Conservation (phyloP, 2,888 invertebrate genomes). For the Dicyrtoma fusca region DNA sequence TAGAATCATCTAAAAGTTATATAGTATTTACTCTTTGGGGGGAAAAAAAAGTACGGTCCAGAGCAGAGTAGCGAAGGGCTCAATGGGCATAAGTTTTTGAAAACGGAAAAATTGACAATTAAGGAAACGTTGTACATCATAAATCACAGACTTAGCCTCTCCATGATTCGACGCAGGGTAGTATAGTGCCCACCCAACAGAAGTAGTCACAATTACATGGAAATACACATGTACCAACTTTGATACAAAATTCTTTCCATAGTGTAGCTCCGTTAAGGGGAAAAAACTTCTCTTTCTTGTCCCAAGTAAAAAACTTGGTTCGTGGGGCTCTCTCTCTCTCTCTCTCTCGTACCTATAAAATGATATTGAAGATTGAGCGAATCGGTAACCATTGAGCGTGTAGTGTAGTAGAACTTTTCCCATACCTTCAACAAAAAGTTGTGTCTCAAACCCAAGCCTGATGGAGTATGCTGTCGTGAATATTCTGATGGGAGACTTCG, state of each 20-base stretch:
- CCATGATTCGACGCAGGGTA: background rate
- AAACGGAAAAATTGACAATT: slow-evolving; percentile 30
- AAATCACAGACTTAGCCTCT: slow-evolving; percentile 15
- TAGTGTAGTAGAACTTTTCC: slow-evolving; percentile 15
- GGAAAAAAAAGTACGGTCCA: background rate
- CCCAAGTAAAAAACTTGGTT: slow-evolving; percentile 10
- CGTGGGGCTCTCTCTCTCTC: background rate
- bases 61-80: background rate
- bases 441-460: slow-evolving; percentile 49
- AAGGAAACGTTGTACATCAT: slow-evolving; percentile 22
- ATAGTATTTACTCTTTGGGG: background rate
- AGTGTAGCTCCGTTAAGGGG: too few species aligned
- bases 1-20: too few species aligned
- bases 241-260: too few species aligned
- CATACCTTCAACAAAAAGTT: slow-evolving; percentile 26
- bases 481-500: slow-evolving; percentile 59
- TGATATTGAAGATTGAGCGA: too few species aligned
- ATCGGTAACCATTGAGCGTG: too few species aligned
- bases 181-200: too few species aligned
- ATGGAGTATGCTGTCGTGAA: slow-evolving; percentile 62
- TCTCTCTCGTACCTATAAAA: background rate
- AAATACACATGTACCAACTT: too few species aligned
- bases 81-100: slow-evolving; percentile 2
- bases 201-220: too few species aligned
- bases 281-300: background rate